These are phyloP conservation scores for Malurus cyaneus DNA, from an alignment of 2,113 vertebrate genomes.

Conservation along the genomic window DNA sequence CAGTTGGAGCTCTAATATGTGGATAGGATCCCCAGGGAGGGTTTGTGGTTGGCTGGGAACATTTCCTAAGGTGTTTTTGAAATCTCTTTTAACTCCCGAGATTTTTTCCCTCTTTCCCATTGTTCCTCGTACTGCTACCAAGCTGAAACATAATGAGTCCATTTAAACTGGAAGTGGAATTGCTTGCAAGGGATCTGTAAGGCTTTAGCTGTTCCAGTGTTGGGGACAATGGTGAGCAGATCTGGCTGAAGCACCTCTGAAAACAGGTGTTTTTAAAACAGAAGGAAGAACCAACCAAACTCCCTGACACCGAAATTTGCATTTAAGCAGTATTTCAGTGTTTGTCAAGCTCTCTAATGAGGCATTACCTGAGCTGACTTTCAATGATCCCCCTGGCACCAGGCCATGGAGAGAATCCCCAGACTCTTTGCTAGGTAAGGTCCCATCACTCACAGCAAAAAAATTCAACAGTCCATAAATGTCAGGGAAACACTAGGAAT, in stretches of 20 bases:
- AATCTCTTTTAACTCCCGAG: background rate
- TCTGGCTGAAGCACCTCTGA: background rate
- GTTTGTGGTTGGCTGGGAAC: constrained; percentile 28
- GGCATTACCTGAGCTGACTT: background rate
- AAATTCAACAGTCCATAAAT: background rate
- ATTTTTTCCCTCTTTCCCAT: background rate
- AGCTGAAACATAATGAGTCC: constrained; percentile 15
- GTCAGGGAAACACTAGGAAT: background rate
- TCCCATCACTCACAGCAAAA: background rate
- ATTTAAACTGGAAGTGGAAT: background rate
- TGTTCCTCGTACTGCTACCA: background rate
- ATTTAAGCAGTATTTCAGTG: background rate
- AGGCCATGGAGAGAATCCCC: background rate
- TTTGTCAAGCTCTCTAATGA: background rate
- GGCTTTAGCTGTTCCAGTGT: background rate
- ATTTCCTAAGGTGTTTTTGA: constrained; percentile 53
- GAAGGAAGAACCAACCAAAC: background rate
- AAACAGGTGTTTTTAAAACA: background rate
- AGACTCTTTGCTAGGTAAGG: background rate
- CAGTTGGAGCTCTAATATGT: background rate
- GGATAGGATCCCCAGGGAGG: background rate
- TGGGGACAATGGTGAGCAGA: background rate
- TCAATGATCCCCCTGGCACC: background rate
- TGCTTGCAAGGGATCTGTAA: background rate
- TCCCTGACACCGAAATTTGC: background rate